phyloP scores from a whole-genome alignment of 2,888 invertebrate species.

The Elysia crispata region DNA sequence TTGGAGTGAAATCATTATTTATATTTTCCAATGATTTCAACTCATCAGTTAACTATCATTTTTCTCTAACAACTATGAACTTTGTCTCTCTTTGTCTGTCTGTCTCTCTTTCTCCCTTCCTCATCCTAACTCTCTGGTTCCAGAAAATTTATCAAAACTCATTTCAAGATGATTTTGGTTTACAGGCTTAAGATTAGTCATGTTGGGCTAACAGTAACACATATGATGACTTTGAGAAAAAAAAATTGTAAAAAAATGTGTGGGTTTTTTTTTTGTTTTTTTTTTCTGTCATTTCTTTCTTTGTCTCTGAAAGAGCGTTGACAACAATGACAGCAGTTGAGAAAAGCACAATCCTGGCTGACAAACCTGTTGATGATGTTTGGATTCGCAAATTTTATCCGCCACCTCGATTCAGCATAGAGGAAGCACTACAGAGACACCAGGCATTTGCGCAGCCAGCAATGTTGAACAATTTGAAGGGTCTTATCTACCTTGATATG shows the following conservation, averaged over 20 bases:
- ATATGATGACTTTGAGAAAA: too few relatives aligned
- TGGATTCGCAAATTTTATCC: conserved; percentile 68
- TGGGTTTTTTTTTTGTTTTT: too few relatives aligned
- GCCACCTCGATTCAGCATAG: conserved; percentile 55
- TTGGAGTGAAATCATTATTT: too few relatives aligned
- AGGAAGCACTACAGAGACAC: conserved; percentile 65
- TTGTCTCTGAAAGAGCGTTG: background rate
- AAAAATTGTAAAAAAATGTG: too few relatives aligned
- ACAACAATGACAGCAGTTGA: background rate
- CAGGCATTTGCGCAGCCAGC: conserved; percentile 69
- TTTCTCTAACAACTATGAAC: too few relatives aligned
- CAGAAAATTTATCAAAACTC: background rate
- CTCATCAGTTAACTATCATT: too few relatives aligned
- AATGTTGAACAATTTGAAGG: conserved; percentile 69
- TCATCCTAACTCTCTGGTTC: background rate
- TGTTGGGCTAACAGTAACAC: too few relatives aligned
- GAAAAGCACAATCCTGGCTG: conserved; percentile 20
- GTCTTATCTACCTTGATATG: conserved; percentile 65
- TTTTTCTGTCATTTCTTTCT: background rate
- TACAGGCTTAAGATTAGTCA: too few relatives aligned
- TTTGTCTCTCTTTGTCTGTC: too few relatives aligned
- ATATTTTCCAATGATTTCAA: too few relatives aligned
- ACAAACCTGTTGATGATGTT: conserved; percentile 66
- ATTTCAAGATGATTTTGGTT: background rate
- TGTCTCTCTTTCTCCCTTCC: background rate